Evolutionary conservation across 2,888 invertebrate species (phyloP), one percentile per base, ranked within the genome.

Genomic region (Crossocerus cetratus): DNA sequence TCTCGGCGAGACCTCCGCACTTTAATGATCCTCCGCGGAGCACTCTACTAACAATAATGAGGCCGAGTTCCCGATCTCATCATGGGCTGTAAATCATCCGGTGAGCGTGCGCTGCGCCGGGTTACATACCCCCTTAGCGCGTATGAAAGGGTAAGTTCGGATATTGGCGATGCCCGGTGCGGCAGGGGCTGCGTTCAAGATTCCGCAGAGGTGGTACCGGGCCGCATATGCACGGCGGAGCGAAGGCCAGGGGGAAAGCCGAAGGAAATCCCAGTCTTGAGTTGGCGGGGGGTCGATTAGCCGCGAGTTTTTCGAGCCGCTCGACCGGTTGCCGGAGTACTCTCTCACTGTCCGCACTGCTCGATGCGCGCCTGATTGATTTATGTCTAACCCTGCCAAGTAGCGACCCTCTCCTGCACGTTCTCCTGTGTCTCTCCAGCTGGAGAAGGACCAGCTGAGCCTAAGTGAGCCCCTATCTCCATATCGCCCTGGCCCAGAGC

Each of bases 321-420:
- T 49, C 58, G 65, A 57, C 59, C 66, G 54, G 68, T 60, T 65
- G 63, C 64, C 70, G 75, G 75, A 32, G 32, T 32, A 32, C 32
- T 32, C 32, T 32, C 68, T 74, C 70, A 18, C 49, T 20, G 44
- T 55, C 49, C 72, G 63, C 61, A 57, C 63, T 65, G 45, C 32
- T 11, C 58, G 74, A 81, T 81, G 77, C 77, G 75, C 69, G 69
- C 43, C 76, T 85, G 86, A 87, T 86, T 86, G 87, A 87, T 87
- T 87, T 87, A 86, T 84, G 84, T 82, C 79, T 81, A 81, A 86
- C 86, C 83, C 85, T 83, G 83, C 77, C 84, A 81, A 74, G 69
- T 77, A 72, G 56, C 79, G 83, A 84, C 83, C 84, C 78, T 69
- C 82, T 76, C 69, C 78, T 71, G 54, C 45, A 65, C n/a, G 60